These are phyloP conservation scores for Ellobius talpinus DNA, from an alignment of 2,113 vertebrate species.

Conservation along the genomic window DNA sequence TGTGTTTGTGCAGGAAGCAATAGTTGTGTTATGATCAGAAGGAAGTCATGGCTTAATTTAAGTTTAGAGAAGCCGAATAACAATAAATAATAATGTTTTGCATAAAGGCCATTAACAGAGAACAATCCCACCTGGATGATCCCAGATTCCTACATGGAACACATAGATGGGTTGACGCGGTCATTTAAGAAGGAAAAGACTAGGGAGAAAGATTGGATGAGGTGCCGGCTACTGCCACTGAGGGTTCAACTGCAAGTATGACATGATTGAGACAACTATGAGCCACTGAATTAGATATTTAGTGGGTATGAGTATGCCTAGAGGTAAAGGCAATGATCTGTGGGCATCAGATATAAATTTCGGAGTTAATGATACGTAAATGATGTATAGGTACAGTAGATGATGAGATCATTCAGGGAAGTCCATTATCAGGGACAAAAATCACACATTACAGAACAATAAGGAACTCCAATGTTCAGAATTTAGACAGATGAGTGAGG, in stretches of 20 bases:
- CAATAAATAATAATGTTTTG: constrained; percentile 2
- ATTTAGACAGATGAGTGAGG: not conserved
- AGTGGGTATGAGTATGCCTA: constrained; percentile 40
- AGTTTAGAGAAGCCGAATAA: not conserved
- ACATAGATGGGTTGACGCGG: not conserved
- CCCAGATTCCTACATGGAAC: not conserved
- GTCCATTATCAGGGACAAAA: constrained; percentile 16
- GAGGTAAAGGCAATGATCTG: constrained; percentile 57
- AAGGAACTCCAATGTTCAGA: not conserved
- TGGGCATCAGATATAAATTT: constrained; percentile 56
- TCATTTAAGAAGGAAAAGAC: not conserved
- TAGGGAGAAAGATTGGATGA: not conserved
- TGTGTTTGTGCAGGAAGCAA: not conserved
- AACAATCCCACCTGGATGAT: not conserved
- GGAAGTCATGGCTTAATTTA: not conserved
- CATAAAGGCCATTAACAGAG: not conserved
- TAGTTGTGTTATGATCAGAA: not conserved
- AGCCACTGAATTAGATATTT: constrained; percentile 32
- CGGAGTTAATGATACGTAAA: constrained; percentile 50
- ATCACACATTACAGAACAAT: not conserved
- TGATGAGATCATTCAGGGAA: constrained; percentile 41
- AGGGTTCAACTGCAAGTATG: not conserved
- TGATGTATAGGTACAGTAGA: constrained; percentile 33
- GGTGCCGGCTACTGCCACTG: not conserved
- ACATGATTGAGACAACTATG: not conserved